phyloP scores from a whole-genome alignment of 2,113 vertebrate genomes.

The Petaurus breviceps region DNA sequence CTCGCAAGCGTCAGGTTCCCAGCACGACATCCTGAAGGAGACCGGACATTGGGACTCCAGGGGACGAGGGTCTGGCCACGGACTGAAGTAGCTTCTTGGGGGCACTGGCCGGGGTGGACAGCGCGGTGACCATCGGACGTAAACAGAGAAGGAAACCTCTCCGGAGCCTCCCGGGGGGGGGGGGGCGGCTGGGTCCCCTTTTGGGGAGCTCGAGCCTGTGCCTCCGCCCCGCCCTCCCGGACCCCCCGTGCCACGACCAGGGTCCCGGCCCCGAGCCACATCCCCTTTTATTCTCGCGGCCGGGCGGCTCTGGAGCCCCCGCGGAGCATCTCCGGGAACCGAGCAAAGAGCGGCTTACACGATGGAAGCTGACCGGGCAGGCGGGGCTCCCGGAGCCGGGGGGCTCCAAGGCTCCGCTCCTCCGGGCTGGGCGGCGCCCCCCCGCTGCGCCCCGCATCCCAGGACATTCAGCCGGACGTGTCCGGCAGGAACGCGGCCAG shows the following conservation, averaged over 20 bases:
- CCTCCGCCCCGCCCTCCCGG: conserved; percentile 54
- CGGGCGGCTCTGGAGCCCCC: too few relatives aligned
- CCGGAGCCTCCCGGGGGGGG: background rate
- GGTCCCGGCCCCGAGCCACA: too few relatives aligned
- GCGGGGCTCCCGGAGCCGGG: background rate
- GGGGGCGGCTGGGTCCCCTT: too few relatives aligned
- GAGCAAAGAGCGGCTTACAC: too few relatives aligned
- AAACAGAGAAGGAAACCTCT: background rate
- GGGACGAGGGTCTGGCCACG: background rate
- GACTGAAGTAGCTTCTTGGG: conserved; percentile 16
- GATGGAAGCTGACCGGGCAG: too few relatives aligned
- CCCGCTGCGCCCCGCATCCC: too few relatives aligned
- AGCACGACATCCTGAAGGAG: background rate
- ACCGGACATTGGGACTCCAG: background rate
- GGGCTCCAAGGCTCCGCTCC: background rate
- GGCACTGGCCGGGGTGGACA: background rate
- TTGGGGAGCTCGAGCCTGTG: conserved; percentile 22
- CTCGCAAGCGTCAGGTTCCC: background rate
- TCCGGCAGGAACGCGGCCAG: rapidly evolving
- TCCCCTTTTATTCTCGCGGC: too few relatives aligned
- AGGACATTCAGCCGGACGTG: background rate
- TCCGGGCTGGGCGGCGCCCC: too few relatives aligned
- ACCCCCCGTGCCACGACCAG: background rate
- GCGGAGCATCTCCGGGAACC: too few relatives aligned
- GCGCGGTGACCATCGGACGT: background rate